A percentile compares a stretch with the other conserved stretches of the same genome.
These are phyloP conservation scores for Temnothorax unifasciatus DNA, from an alignment of 2,888 invertebrate genomes.

Conservation along the genomic window DNA sequence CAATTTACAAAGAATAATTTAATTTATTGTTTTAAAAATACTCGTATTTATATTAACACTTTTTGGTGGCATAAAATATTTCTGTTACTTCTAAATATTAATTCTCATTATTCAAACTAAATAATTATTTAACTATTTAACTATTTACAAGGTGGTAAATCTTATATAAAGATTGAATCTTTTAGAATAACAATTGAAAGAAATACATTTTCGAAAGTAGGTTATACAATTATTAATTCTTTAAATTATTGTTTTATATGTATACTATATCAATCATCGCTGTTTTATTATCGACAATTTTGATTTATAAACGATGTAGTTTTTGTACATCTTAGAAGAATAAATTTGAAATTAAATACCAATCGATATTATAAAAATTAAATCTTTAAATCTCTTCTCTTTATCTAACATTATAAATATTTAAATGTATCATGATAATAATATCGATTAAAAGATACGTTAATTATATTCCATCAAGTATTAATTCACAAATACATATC, in stretches of 20 bases:
- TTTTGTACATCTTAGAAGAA: no score
- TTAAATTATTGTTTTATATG: neutral
- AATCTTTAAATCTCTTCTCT: neutral
- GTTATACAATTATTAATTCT: neutral
- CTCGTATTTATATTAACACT: no score
- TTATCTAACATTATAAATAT: neutral
- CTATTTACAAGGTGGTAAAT: neutral
- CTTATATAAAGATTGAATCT: neutral
- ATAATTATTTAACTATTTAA: neutral
- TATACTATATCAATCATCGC: no score
- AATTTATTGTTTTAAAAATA: neutral
- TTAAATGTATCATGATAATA: neutral
- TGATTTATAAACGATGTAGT: no score
- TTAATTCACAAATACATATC: neutral
- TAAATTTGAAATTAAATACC: neutral
- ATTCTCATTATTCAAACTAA: neutral
- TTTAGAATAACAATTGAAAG: neutral
- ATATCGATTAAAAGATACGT: neutral
- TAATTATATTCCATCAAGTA: neutral
- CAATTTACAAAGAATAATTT: neutral
- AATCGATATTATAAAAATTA: neutral
- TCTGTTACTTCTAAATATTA: neutral
- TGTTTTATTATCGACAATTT: no score
- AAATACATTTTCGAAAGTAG: neutral
- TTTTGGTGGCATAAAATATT: neutral